Conservation (phyloP, 1,140 invertebrate species). For the Pollicipes pollicipes region DNA sequence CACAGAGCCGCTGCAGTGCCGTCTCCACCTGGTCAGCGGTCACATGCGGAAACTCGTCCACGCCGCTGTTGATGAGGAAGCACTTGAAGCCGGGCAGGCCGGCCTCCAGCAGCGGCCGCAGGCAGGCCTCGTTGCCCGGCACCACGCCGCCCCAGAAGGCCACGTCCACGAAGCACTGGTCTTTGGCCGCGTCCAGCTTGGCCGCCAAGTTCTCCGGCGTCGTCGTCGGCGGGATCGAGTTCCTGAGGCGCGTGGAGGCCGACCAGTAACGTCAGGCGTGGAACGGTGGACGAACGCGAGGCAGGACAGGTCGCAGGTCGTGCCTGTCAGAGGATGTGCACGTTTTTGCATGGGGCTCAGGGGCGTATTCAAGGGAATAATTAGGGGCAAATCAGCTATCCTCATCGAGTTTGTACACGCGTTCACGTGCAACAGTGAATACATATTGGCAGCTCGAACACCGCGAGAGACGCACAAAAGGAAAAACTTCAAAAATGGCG, state of each 20-base stretch:
- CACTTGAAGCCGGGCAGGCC: constrained; percentile 56
- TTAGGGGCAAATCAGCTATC: too few relatives aligned
- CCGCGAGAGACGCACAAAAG: too few relatives aligned
- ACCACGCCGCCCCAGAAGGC: constrained; percentile 56
- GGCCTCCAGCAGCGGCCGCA: constrained; percentile 37
- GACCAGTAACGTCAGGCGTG: not conserved
- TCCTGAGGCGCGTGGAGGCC: constrained; percentile 30
- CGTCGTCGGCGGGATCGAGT: constrained; percentile 49
- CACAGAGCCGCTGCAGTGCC: constrained; percentile 35
- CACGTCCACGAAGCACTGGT: constrained; percentile 45
- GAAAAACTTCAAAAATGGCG: too few relatives aligned
- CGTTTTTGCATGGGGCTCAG: too few relatives aligned
- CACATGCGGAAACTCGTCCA: constrained; percentile 44
- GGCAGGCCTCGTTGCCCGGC: constrained; percentile 40
- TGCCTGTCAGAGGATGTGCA: too few relatives aligned
- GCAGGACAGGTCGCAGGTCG: too few relatives aligned
- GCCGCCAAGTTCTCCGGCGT: constrained; percentile 37
- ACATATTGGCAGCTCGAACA: too few relatives aligned
- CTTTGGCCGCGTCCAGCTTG: constrained; percentile 38
- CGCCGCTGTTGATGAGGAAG: constrained; percentile 45
- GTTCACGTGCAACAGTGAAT: too few relatives aligned
- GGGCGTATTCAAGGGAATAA: too few relatives aligned
- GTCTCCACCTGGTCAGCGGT: constrained; percentile 33
- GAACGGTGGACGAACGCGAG: not conserved
- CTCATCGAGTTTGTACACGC: too few relatives aligned